Evolutionary conservation across 2,113 vertebrate genomes (phyloP), one percentile per base, ranked within the genome.

Genomic region (Apteryx mantelli): DNA sequence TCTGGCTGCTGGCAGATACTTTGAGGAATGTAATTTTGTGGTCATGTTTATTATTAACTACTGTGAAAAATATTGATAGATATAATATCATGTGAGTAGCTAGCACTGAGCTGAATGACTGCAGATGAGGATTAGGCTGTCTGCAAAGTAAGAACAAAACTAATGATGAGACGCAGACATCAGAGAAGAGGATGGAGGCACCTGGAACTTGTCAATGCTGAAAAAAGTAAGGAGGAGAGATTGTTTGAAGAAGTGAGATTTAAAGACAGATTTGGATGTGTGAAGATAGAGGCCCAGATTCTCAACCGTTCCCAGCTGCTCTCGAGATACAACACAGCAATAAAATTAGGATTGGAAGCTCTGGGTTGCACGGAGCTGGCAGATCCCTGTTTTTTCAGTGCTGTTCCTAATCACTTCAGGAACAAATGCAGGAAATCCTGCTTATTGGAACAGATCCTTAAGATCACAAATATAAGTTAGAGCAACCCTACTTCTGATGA

Each of bases 201-300:
- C 93, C 93, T 94, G 91, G 48, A 94, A 81, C 79, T 91, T 88
- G 63, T 56, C 25, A 7, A 74, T 1, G 5, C 55, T 86, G 78
- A 87, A 93, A 91, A 94, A 91, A 93, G 60, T 58, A 88, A 74
- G 71, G 11, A 73, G 24, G n/a, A 86, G 68, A 95, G 75, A 81
- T 94, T 95, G 82, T 93, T 83, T 83, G 76, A 96, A 96, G 68
- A 95, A 94, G 76, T 88, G 91, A 93, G 68, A 93, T 86, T 95
- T 91, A 88, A 95, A 89, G 93, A 90, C 68, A 78, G 78, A 95
- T 97, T 95, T 97, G 93, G 85, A 94, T 94, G 95, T 94, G 95
- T 91, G 96, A 95, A 91, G 89, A 87, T 26, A 75, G 87, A 97
- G 73, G 73, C 94, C 64, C 64, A 91, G 89, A 95, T 95, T 96